Base-by-base conservation (phyloP, 2,113 vertebrate species). In the Dipodomys spectabilis region DNA sequence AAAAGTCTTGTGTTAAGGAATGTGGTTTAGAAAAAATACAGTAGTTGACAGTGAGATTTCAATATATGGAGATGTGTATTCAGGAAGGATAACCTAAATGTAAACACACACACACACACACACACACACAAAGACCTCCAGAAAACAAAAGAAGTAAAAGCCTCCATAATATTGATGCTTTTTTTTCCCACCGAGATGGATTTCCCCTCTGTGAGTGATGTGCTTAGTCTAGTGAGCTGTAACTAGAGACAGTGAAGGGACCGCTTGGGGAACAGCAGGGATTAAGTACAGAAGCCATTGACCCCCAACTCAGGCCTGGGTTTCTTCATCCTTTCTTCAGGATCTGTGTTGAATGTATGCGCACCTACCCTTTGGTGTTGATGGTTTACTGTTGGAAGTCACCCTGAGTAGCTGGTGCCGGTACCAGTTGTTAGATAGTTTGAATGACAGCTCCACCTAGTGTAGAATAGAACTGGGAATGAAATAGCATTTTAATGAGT, bases 401-500 rank as follows among this genome's bases (percentile, higher is more conserved):
- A 2, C 64, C 81, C 80, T 62, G 62, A 75, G 72, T 68, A 35
- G 30, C 72, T 60, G 39, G 80, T 69, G 77, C 81, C 87, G 5
- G 0, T 69, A 39, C n/a, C 18, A 25, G 28, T 78, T 92, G 82
- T 95, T 94, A 80, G 83, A 86, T 86, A 94, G 86, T 95, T 95
- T 95, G 89, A 62, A 69, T 72, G 81, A 82, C 86, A 65, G 45
- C 78, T 93, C 13, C 15, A 62, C 23, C 7, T 60, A 44, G 39
- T 60, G 53, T 65, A 65, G 65, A 75, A 27, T 2, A 84, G 53
- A 78, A 68, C 3, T 78, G 30, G 87, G 74, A 84, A 65, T 78
- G n/a, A 27, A 74, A 20, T 27, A 30, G 22, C 44, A 49, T 64
- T 72, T 83, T 77, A 27, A 96, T 57, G 39, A 69, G 71, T 82